A percentile compares a stretch with the other conserved stretches of the same genome.
phyloP scores from a whole-genome alignment of 2,888 invertebrate genomes.

The Cactoblastis cactorum region DNA sequence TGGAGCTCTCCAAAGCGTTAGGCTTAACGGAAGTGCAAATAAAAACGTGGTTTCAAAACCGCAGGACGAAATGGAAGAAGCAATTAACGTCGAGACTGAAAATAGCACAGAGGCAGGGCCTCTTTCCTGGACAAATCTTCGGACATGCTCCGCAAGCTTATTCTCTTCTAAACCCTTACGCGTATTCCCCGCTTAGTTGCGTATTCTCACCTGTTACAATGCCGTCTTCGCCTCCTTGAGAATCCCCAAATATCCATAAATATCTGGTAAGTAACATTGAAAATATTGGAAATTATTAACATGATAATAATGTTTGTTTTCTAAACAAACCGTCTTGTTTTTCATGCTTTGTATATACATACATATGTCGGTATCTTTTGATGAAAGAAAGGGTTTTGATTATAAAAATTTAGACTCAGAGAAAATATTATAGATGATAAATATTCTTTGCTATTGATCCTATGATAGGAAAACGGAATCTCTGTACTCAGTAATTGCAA shows the following conservation, averaged over 20 bases:
- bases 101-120: slow-evolving; percentile 91
- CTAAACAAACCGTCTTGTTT: too few relatives aligned
- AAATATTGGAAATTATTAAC: too few relatives aligned
- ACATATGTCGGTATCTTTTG: too few relatives aligned
- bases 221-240: slow-evolving; percentile 56
- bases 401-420: too few relatives aligned
- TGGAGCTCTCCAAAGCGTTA: slow-evolving; percentile 94
- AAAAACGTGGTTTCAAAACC: slow-evolving; percentile 98
- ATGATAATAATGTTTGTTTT: neutral
- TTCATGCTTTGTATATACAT: too few relatives aligned
- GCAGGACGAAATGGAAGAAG: slow-evolving; percentile 98
- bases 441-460: too few relatives aligned
- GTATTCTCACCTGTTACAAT: slow-evolving; percentile 79
- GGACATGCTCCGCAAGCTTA: slow-evolving; percentile 80
- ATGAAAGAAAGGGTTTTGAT: too few relatives aligned
- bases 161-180: slow-evolving; percentile 82
- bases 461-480: too few relatives aligned
- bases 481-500: too few relatives aligned
- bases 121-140: slow-evolving; percentile 85
- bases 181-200: slow-evolving; percentile 79
- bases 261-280: too few relatives aligned
- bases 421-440: too few relatives aligned
- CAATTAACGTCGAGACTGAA: slow-evolving; percentile 94
- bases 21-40: slow-evolving; percentile 96
- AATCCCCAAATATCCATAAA: too few relatives aligned